phyloP scores from a whole-genome alignment of 2,888 invertebrate species.

The Galerucella nymphaeae region DNA sequence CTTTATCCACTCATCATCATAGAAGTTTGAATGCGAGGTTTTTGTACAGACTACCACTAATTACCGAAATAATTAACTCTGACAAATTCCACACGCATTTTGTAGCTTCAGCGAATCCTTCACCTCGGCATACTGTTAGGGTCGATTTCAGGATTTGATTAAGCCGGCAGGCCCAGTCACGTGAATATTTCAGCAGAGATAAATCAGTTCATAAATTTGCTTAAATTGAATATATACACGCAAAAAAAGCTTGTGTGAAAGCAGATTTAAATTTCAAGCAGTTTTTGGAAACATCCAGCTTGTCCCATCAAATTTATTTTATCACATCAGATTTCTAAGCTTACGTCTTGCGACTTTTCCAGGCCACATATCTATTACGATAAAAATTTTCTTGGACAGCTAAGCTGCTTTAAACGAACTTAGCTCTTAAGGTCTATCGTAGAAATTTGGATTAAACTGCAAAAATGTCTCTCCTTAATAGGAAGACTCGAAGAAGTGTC shows the following conservation, averaged over 20 bases:
- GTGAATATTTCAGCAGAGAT: neutral
- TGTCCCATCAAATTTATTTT: too few species aligned
- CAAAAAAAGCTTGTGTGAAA: neutral
- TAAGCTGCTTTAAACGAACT: too few species aligned
- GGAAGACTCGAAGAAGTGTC: too few species aligned
- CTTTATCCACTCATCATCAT: neutral
- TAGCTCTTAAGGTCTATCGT: too few species aligned
- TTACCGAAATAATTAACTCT: slow-evolving; percentile 29
- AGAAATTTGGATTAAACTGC: too few species aligned
- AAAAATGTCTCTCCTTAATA: too few species aligned
- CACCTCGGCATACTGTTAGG: slow-evolving; percentile 5
- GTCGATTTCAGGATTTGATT: slow-evolving; percentile 16
- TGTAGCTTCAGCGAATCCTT: neutral
- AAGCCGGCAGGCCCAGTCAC: neutral
- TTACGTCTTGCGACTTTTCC: too few species aligned
- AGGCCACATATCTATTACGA: too few species aligned
- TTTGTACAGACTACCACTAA: slow-evolving; percentile 19
- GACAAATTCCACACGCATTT: slow-evolving; percentile 22
- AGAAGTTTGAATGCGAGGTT: slow-evolving; percentile 3
- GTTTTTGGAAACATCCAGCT: too few species aligned
- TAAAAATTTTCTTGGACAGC: too few species aligned
- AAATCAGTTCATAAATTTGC: neutral
- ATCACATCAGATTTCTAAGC: too few species aligned
- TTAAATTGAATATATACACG: neutral
- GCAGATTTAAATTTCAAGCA: too few species aligned